A percentile compares a stretch with the other conserved stretches of the same genome.
Conservation (phyloP, 2,888 invertebrate genomes). For the Bembecia ichneumoniformis region DNA sequence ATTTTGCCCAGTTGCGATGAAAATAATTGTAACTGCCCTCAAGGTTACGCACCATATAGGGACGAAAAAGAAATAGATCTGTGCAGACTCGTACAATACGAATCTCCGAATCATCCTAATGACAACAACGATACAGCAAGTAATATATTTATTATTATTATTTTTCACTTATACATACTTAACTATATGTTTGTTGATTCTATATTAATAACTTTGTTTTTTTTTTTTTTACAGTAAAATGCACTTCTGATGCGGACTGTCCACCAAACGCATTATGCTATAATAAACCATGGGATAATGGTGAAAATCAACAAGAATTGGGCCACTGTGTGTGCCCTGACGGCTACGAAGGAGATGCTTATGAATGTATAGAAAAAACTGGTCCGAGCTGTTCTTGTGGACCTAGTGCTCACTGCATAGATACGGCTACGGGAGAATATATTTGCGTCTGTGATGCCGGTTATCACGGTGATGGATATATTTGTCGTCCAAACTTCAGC, state of each 20-base stretch:
- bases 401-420: conserved; percentile 80
- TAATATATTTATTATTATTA: conserved; percentile 20
- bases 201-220: neutral
- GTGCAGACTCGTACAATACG: conserved; percentile 31
- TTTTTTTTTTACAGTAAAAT: conserved; percentile 73
- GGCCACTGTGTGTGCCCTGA: conserved; percentile 81
- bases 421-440: conserved; percentile 76
- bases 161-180: neutral
- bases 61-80: conserved; percentile 45
- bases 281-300: conserved; percentile 66
- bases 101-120: conserved; percentile 5
- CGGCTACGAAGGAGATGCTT: conserved; percentile 90
- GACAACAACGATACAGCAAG: conserved; percentile 26
- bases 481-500: conserved; percentile 78
- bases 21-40: conserved; percentile 42
- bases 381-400: conserved; percentile 75
- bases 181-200: neutral
- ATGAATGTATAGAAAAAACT: conserved; percentile 74
- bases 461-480: conserved; percentile 85
- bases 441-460: conserved; percentile 86
- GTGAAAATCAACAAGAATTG: conserved; percentile 32
- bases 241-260: conserved; percentile 83
- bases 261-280: conserved; percentile 86
- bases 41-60: conserved; percentile 39
- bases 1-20: conserved; percentile 44